Percentiles rank a stretch among this genome's conserved stretches.
These are phyloP conservation scores for Oryctes rhinoceros DNA, from an alignment of 1,140 invertebrate species.

Conservation along the genomic window DNA sequence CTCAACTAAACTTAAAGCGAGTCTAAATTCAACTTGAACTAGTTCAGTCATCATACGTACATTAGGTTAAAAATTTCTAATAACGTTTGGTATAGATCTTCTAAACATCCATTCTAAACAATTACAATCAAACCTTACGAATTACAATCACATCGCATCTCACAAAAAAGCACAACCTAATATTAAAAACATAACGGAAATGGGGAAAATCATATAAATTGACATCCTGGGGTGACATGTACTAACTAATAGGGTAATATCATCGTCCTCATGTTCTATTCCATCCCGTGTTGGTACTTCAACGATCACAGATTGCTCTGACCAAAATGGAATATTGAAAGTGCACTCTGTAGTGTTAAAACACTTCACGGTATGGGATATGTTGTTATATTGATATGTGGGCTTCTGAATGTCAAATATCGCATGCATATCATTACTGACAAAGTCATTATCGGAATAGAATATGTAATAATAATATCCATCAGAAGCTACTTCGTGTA, in stretches of 20 bases:
- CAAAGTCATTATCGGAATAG: constrained; percentile 83
- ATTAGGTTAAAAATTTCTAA: no score
- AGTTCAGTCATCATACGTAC: no score
- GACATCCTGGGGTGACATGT: constrained; percentile 79
- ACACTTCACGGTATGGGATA: constrained; percentile 72
- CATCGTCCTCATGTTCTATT: constrained; percentile 76
- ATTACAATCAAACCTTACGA: neutral
- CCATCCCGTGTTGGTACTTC: constrained; percentile 83
- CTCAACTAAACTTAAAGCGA: no score
- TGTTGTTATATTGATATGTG: constrained; percentile 79
- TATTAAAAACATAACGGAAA: constrained; percentile 76
- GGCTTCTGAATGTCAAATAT: constrained; percentile 86
- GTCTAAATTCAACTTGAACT: no score
- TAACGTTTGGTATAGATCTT: no score
- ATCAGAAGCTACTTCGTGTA: constrained; percentile 74
- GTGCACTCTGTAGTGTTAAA: constrained; percentile 79
- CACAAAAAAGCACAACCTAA: constrained; percentile 80
- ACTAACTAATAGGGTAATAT: constrained; percentile 74
- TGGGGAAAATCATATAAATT: constrained; percentile 81
- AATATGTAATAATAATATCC: constrained; percentile 90
- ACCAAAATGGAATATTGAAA: constrained; percentile 74
- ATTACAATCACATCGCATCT: constrained; percentile 34
- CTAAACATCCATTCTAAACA: no score
- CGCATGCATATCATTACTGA: constrained; percentile 80
- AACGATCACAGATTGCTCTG: constrained; percentile 79